Percentiles rank a stretch among this genome's conserved stretches.
Conservation (phyloP, 2,113 vertebrate species). For the Cyphomyrus plagiostoma region DNA sequence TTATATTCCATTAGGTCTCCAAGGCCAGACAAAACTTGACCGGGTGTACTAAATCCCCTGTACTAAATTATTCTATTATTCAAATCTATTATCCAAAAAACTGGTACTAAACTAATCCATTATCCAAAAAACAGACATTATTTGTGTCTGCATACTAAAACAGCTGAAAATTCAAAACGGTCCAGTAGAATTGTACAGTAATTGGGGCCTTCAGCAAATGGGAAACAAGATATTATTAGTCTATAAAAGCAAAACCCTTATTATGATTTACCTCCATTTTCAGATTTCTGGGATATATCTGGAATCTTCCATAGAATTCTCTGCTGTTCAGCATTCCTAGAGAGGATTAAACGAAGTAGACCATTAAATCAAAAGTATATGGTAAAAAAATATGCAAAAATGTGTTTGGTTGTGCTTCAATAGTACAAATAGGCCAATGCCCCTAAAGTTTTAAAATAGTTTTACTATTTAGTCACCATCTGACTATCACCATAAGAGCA, state of each 20-base stretch:
- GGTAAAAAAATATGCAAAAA: not conserved
- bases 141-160: not conserved
- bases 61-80: no score
- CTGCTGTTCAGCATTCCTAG: constrained; percentile 76
- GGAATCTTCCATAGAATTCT: constrained; percentile 84
- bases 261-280: constrained; percentile 73
- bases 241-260: not conserved
- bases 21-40: not conserved
- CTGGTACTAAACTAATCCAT: no score
- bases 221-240: not conserved
- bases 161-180: not conserved
- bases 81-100: no score
- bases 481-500: not conserved
- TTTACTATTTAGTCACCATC: not conserved
- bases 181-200: not conserved
- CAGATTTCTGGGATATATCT: constrained; percentile 80
- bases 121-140: not conserved
- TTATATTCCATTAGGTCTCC: not conserved
- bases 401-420: not conserved
- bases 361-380: not conserved
- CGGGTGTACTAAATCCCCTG: not conserved
- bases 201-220: not conserved
- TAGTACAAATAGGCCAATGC: not conserved
- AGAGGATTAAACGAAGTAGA: constrained; percentile 27
- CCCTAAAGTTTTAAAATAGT: not conserved